Base-by-base conservation (phyloP, 2,797 vertebrate genomes). In the Aeoliscus strigatus region DNA sequence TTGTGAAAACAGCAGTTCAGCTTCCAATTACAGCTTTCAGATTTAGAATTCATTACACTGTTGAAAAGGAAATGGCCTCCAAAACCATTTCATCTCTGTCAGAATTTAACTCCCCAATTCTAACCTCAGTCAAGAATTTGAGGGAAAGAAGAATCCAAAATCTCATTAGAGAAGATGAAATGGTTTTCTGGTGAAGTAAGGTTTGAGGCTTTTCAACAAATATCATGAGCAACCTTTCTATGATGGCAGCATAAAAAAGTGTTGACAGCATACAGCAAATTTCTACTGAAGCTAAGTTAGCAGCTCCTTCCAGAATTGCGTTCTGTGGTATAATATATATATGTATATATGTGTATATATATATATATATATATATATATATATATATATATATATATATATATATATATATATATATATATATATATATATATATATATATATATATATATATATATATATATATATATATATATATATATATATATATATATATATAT, bases 11-110 rank as follows among this genome's bases (percentile, higher is more conserved):
- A 48, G 70, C 80, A 78, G 82, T 75, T 69, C 73, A 76, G 71
- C 70, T 70, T 59, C 72, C 68, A 78, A 76, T 82, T 80, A 80
- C 80, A 69, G 60, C 55, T 51, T 75, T 85, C 73, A 67, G n/a
- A n/a, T n/a, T 88, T 85, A 84, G 63, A 78, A 74, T 86, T 88
- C 85, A 88, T 81, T 71, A 77, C 69, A 67, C 37, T 48, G 57
- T 72, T 85, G 68, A 73, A 80, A 81, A 74, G 71, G 57, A 77
- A 86, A 81, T 74, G 11, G 55, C 60, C 79, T 78, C 66, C 60
- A 55, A 51, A 66, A 67, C 64, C 59, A 63, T 81, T 77, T 73
- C 57, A 48, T 60, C 59, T 31, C 75, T 44, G 49, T 72, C 63
- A 72, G 65, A 66, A 50, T 77, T 78, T 70, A 66, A 73, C 67